phyloP scores from a whole-genome alignment of 2,888 invertebrate species.

The Rhynchonema sp. region DNA sequence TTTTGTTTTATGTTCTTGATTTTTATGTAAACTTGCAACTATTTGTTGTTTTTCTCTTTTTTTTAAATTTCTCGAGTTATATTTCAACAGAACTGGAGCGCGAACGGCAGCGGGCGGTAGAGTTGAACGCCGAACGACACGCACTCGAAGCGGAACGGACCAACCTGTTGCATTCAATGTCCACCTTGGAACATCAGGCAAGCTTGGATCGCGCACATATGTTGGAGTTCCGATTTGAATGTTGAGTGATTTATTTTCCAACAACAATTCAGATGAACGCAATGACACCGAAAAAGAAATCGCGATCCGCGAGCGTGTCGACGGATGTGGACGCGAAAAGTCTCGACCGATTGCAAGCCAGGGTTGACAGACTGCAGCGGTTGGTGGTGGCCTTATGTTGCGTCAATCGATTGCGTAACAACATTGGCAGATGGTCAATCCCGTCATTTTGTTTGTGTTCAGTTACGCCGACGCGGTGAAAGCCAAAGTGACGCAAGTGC shows the following conservation, averaged over 20 bases:
- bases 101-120: not conserved
- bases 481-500: not conserved
- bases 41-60: not conserved
- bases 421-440: too few relatives aligned
- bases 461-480: not conserved
- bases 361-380: not conserved
- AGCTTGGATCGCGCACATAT: too few relatives aligned
- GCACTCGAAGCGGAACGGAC: not conserved
- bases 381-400: too few relatives aligned
- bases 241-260: too few relatives aligned
- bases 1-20: not conserved
- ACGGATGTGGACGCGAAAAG: not conserved
- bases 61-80: too few relatives aligned
- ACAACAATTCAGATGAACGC: too few relatives aligned
- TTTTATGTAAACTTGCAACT: not conserved
- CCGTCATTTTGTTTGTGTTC: not conserved
- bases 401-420: too few relatives aligned
- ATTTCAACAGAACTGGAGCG: not conserved
- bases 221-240: too few relatives aligned
- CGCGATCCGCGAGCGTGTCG: not conserved
- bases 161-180: not conserved
- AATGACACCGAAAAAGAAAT: too few relatives aligned
- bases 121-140: not conserved
- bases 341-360: not conserved
- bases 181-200: not conserved